Evolutionary conservation across 2,888 invertebrate genomes (phyloP).

Genomic region (Apodemia mormo): DNA sequence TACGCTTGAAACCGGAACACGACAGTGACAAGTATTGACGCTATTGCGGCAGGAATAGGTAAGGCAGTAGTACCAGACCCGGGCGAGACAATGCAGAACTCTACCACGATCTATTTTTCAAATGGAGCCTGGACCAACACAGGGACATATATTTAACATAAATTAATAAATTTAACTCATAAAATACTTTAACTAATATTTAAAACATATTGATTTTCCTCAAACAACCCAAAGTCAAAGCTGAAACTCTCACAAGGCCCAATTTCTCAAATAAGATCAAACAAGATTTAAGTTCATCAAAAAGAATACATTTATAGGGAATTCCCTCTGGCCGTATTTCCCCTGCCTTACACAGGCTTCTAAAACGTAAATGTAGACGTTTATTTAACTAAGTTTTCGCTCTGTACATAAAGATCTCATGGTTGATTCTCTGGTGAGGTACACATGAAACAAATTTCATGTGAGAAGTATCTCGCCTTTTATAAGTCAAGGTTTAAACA

Average conservation of each 20-base stretch:
- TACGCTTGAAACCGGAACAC: too few species aligned
- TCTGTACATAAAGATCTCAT: neutral
- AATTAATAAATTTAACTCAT: too few species aligned
- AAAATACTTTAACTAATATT: neutral
- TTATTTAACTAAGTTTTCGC: neutral
- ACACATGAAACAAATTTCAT: neutral
- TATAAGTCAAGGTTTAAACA: too few species aligned
- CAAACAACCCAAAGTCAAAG: neutral
- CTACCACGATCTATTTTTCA: too few species aligned
- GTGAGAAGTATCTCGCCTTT: too few species aligned
- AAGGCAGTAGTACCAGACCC: too few species aligned
- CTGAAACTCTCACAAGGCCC: neutral
- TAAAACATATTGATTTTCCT: neutral
- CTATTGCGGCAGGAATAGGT: too few species aligned
- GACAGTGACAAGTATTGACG: too few species aligned
- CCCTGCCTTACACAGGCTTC: neutral
- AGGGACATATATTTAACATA: too few species aligned
- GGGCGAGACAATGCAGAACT: too few species aligned
- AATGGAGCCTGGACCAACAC: too few species aligned
- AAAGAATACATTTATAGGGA: conserved; percentile 14
- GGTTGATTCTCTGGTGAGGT: neutral
- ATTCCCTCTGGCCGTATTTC: conserved; percentile 6
- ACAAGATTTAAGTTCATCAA: conserved; percentile 10
- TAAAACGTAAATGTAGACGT: conserved; percentile 5
- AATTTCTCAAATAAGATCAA: conserved; percentile 19